Base-by-base conservation (phyloP, 2,797 vertebrate genomes). In the Serranus cabrilla region DNA sequence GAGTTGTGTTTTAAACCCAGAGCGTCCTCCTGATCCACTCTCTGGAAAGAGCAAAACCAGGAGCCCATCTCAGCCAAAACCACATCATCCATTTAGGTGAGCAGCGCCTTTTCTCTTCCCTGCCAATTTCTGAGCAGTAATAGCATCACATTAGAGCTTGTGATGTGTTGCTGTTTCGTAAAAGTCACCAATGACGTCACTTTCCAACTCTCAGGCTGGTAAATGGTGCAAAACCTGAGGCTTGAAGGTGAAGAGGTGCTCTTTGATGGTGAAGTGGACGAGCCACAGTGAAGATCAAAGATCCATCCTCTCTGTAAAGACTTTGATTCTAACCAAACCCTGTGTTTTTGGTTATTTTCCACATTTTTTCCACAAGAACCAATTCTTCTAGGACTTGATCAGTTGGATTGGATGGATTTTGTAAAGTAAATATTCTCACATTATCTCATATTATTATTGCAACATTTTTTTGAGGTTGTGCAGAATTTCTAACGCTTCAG, bases 231-330 rank as follows among this genome's bases (percentile, higher is more conserved):
- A 72, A 27, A 80, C 83, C 63, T 71, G 71, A 50, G 27, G 39
- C 71, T 76, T 81, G 20, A 83, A 49, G 76, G 23, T 69, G 47
- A 74, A 82, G 57, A 71, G 54, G 46, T 8, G 50, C 64, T 71
- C n/a, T 60, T 62, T 40, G 54, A 61, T 40, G 58, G n/a, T 79
- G 49, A 71, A 51, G 52, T 7, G 1, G 62, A 68, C 71, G 77
- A 82, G 40, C 80, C 40, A 72, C 31, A 1, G 45, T 18, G 47
- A 40, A 52, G 45, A 46, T 40, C 11, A 3, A 34, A 0, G 23
- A 20, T 49, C 23, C 52, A 31, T 56, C 64, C 18, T 27, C 16
- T 75, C 6, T 10, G 2, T 59, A 49, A 14, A 52, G 46, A 70
- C 16, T 63, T 68, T 21, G 57, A 1, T 42, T 75, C 47, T 23